Evolutionary conservation across 1,140 invertebrate genomes (phyloP).

Genomic region (Chionoecetes opilio): DNA sequence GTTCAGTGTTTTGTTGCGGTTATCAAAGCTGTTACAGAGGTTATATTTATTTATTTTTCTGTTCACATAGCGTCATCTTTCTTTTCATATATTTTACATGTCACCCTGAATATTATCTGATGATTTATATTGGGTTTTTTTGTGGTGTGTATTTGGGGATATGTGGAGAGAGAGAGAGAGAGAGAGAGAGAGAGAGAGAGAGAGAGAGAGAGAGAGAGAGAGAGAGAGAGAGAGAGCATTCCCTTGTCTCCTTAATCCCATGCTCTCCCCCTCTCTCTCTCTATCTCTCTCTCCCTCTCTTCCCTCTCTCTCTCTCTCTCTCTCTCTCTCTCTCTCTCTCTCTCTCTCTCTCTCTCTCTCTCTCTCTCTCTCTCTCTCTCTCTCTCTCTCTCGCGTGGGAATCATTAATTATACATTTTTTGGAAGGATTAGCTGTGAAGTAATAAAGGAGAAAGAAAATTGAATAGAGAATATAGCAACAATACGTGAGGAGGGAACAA

Average conservation of each 20-base stretch:
- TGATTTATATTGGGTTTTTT: background rate
- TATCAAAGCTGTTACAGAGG: no score
- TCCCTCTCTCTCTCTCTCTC: background rate
- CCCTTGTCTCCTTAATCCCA: no score
- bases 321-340: constrained; percentile 8
- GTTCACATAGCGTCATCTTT: background rate
- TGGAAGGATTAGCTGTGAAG: background rate
- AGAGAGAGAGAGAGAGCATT: no score
- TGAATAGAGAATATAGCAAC: background rate
- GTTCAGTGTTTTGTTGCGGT: no score
- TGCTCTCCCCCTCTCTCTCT: no score
- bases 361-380: constrained; percentile 21
- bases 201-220: no score
- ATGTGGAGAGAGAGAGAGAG: no score
- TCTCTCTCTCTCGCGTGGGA: background rate
- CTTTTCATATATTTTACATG: background rate
- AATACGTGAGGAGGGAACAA: background rate
- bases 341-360: constrained; percentile 8
- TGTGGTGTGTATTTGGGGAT: background rate
- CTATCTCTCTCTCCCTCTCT: no score
- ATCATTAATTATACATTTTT: constrained; percentile 31
- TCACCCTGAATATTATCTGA: no score
- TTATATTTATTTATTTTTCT: background rate
- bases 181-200: no score
- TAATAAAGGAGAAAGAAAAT: constrained; percentile 22